A percentile compares a stretch with the other conserved stretches of the same genome.
phyloP scores from a whole-genome alignment of 1,140 invertebrate species.

The Sinonovacula constricta region DNA sequence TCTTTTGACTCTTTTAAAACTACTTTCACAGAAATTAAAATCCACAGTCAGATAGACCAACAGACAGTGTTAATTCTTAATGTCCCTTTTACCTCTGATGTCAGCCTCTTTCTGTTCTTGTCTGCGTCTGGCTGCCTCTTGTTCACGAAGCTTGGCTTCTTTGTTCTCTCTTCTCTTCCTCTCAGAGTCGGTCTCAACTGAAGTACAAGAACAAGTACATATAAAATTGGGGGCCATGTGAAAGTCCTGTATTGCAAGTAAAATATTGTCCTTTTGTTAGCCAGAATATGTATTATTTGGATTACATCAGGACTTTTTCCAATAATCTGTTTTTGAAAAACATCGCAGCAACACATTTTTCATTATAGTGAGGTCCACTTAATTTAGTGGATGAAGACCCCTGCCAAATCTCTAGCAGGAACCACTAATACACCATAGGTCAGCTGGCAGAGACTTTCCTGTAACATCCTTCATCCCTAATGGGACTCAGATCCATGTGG shows the following conservation, averaged over 20 bases:
- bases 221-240: neutral
- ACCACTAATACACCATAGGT: too few relatives aligned
- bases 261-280: neutral
- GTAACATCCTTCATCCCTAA: too few relatives aligned
- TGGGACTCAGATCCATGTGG: too few relatives aligned
- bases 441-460: too few relatives aligned
- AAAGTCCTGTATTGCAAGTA: neutral
- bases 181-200: neutral
- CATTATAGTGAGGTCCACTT: neutral
- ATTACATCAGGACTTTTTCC: neutral
- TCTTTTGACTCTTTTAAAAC: too few relatives aligned
- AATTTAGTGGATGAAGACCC: too few relatives aligned
- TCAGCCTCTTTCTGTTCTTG: conserved; percentile 38
- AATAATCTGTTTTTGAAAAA: neutral
- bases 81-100: too few relatives aligned
- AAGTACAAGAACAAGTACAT: neutral
- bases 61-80: too few relatives aligned
- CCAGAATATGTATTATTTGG: neutral
- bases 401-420: too few relatives aligned
- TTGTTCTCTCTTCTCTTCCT: conserved; percentile 13
- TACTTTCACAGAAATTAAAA: too few relatives aligned
- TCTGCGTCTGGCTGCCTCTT: conserved; percentile 2
- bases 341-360: neutral
- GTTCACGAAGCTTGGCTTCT: too few relatives aligned
- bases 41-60: too few relatives aligned